phyloP scores from a whole-genome alignment of 2,113 vertebrate genomes.

The Hydropotes inermis region DNA sequence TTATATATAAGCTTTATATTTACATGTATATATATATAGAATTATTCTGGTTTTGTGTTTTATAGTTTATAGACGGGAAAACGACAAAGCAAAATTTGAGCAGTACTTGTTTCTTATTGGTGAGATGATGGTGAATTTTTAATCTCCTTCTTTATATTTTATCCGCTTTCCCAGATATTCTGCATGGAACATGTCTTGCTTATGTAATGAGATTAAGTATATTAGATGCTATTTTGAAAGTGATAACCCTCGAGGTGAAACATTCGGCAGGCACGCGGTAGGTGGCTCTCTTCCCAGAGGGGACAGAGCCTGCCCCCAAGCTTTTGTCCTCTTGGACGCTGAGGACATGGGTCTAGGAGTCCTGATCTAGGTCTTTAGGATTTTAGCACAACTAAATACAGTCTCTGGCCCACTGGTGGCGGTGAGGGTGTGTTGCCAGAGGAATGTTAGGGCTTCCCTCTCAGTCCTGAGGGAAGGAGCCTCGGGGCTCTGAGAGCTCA shows the following conservation, averaged over 20 bases:
- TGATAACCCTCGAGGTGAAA: not conserved
- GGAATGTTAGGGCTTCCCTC: slow-evolving; percentile 61
- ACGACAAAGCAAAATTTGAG: not conserved
- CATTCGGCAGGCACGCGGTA: not conserved
- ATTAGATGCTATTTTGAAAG: slow-evolving; percentile 49
- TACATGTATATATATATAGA: not conserved
- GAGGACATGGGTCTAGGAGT: slow-evolving; percentile 6
- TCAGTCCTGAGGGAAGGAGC: slow-evolving; percentile 5
- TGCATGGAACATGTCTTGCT: not conserved
- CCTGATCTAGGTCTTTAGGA: slow-evolving; percentile 23
- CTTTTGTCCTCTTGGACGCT: slow-evolving; percentile 37
- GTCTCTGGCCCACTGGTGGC: not conserved
- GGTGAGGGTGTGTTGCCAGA: slow-evolving; percentile 1
- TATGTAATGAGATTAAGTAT: slow-evolving; percentile 40
- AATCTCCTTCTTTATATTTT: not conserved
- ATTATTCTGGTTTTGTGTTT: slow-evolving; percentile 11
- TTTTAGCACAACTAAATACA: slow-evolving; percentile 64
- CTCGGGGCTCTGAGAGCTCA: not conserved
- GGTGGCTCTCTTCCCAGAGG: slow-evolving; percentile 33
- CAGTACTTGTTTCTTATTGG: not conserved
- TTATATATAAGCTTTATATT: not conserved
- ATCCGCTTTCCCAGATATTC: slow-evolving; percentile 12
- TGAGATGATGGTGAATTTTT: not conserved
- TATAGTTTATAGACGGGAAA: not conserved
- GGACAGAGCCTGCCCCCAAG: slow-evolving; percentile 19